phyloP scores from a whole-genome alignment of 2,113 vertebrate species.

The Dicerorhinus sumatrensis region DNA sequence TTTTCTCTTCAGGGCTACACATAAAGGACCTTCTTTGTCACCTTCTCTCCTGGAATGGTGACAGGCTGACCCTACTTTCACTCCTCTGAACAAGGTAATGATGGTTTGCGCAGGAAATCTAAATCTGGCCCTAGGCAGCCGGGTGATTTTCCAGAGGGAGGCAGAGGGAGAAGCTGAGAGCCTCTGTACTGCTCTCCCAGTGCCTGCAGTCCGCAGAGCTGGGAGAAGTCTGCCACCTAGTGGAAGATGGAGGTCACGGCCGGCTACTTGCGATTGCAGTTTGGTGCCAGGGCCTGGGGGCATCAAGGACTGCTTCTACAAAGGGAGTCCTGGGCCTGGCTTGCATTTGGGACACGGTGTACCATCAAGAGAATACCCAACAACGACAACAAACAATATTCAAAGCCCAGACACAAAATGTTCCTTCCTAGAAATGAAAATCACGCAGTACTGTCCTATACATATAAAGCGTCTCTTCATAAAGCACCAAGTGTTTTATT shows the following conservation, averaged over 20 bases:
- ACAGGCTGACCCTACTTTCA: slow-evolving; percentile 32
- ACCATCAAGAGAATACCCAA: not conserved
- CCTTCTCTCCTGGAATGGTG: slow-evolving; percentile 6
- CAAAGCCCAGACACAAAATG: not conserved
- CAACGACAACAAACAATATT: too few species aligned
- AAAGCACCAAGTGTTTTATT: not conserved
- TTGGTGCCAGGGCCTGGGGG: fast-evolving
- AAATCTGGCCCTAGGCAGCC: slow-evolving; percentile 49
- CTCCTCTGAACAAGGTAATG: slow-evolving; percentile 49
- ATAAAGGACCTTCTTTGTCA: slow-evolving; percentile 59
- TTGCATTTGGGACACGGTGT: not conserved
- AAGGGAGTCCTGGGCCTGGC: not conserved
- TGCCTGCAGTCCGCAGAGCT: not conserved
- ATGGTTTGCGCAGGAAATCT: slow-evolving; percentile 57
- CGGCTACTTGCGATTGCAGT: fast-evolving
- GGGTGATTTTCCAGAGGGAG: slow-evolving; percentile 73
- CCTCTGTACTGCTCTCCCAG: fast-evolving
- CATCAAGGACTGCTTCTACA: not conserved
- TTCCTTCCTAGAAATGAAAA: not conserved
- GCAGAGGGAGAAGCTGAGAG: not conserved
- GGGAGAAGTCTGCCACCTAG: slow-evolving; percentile 74
- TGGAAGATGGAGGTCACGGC: not conserved
- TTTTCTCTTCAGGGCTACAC: not conserved
- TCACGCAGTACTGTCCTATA: not conserved
- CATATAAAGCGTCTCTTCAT: not conserved